These are phyloP conservation scores for Clostera curtula DNA, from an alignment of 2,888 invertebrate genomes.

Conservation along the genomic window DNA sequence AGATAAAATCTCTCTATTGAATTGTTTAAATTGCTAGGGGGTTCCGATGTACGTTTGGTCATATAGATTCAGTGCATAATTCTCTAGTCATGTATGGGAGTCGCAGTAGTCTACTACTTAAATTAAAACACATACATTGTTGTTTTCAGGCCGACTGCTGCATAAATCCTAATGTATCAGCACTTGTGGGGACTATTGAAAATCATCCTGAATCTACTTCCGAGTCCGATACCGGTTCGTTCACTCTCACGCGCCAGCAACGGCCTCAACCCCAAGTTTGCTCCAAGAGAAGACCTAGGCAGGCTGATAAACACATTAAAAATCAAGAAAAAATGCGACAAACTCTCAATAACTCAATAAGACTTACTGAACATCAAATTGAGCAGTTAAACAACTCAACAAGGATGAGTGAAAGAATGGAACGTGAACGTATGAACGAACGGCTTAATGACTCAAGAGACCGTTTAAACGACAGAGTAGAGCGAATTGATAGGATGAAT, in stretches of 20 bases:
- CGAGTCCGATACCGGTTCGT: slow-evolving; percentile 63
- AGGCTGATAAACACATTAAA: slow-evolving; percentile 46
- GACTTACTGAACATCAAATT: slow-evolving; percentile 33
- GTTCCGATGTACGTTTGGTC: too few species aligned
- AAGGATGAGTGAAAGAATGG: slow-evolving; percentile 26
- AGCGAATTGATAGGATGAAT: too few species aligned
- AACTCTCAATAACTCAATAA: slow-evolving; percentile 27
- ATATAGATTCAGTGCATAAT: too few species aligned
- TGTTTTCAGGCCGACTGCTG: slow-evolving; percentile 63
- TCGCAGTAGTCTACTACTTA: too few species aligned
- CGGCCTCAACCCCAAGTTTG: slow-evolving; percentile 62
- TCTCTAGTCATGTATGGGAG: too few species aligned
- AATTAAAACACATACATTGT: too few species aligned
- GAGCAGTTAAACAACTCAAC: slow-evolving; percentile 37
- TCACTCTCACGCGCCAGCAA: slow-evolving; percentile 59
- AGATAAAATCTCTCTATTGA: not conserved
- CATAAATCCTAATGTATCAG: slow-evolving; percentile 58
- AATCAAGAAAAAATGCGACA: slow-evolving; percentile 44
- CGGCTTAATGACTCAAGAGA: slow-evolving; percentile 16
- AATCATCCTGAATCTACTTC: slow-evolving; percentile 68
- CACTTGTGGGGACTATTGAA: slow-evolving; percentile 65
- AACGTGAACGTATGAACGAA: slow-evolving; percentile 19
- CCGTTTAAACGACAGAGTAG: slow-evolving; percentile 16
- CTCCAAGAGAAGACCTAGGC: slow-evolving; percentile 53
- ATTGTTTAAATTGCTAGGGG: not conserved